phyloP scores from a whole-genome alignment of 1,140 invertebrate genomes.

The Drosophila varians region DNA sequence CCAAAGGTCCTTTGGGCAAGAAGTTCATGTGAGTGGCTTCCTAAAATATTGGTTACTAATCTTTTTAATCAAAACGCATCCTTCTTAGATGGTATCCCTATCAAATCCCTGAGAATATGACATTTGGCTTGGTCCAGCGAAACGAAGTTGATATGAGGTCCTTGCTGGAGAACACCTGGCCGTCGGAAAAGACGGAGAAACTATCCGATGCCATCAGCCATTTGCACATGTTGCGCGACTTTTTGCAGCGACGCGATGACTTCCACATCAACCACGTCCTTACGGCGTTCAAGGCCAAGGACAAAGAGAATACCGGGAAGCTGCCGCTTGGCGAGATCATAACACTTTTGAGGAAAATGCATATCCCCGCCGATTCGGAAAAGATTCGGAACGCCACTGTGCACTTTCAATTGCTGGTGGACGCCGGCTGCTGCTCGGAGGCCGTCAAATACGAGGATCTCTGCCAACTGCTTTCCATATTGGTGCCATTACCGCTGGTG shows the following conservation, averaged over 20 bases:
- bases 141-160: constrained; percentile 14
- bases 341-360: constrained; percentile 37
- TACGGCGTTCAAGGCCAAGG: constrained; percentile 41
- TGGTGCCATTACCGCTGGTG: constrained; percentile 33
- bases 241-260: constrained; percentile 33
- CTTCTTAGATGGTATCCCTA: constrained; percentile 39
- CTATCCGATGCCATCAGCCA: constrained; percentile 47
- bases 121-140: constrained; percentile 20
- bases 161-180: constrained; percentile 57
- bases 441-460: constrained; percentile 54
- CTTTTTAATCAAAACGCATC: neutral
- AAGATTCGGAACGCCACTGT: constrained; percentile 35
- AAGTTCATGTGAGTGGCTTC: constrained; percentile 54
- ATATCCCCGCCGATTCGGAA: constrained; percentile 33
- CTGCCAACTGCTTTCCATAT: constrained; percentile 49
- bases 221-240: constrained; percentile 47
- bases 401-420: constrained; percentile 48
- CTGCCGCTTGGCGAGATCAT: constrained; percentile 47
- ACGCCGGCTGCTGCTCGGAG: constrained; percentile 48
- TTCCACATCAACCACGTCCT: constrained; percentile 68
- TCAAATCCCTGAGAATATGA: constrained; percentile 37
- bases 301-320: constrained; percentile 35
- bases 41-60: too few relatives aligned
- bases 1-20: constrained; percentile 45
- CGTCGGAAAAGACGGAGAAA: constrained; percentile 22